phyloP scores from a whole-genome alignment of 2,888 invertebrate genomes.

The Pegoplata infirma region DNA sequence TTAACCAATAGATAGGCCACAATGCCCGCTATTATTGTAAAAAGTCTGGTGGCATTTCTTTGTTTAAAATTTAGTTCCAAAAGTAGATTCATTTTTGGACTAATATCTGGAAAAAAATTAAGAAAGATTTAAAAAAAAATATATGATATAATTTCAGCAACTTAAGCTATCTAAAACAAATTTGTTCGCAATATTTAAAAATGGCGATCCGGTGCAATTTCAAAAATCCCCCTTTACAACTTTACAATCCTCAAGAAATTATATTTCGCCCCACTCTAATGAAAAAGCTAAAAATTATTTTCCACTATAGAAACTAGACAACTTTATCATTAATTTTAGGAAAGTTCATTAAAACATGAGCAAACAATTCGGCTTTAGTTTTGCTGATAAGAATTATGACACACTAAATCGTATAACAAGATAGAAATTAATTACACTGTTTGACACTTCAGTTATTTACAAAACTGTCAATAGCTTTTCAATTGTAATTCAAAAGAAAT shows the following conservation, averaged over 20 bases:
- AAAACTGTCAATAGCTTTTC: too few species aligned
- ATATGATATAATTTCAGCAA: not conserved
- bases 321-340: not conserved
- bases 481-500: too few species aligned
- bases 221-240: too few species aligned
- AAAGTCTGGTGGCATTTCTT: slow-evolving; percentile 70
- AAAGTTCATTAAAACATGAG: not conserved
- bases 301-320: not conserved
- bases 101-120: slow-evolving; percentile 36
- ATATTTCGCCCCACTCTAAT: too few species aligned
- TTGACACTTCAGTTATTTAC: too few species aligned
- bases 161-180: too few species aligned
- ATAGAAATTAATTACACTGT: too few species aligned
- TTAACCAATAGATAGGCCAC: slow-evolving; percentile 65
- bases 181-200: too few species aligned
- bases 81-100: slow-evolving; percentile 68
- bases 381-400: not conserved
- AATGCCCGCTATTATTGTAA: slow-evolving; percentile 68
- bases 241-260: too few species aligned
- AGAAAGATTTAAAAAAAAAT: not conserved
- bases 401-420: too few species aligned
- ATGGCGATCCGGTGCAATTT: too few species aligned
- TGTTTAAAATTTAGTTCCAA: slow-evolving; percentile 74
- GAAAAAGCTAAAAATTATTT: not conserved
- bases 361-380: not conserved